Evolutionary conservation across 2,113 vertebrate species (phyloP).

Genomic region (Dryoscopus gambensis): DNA sequence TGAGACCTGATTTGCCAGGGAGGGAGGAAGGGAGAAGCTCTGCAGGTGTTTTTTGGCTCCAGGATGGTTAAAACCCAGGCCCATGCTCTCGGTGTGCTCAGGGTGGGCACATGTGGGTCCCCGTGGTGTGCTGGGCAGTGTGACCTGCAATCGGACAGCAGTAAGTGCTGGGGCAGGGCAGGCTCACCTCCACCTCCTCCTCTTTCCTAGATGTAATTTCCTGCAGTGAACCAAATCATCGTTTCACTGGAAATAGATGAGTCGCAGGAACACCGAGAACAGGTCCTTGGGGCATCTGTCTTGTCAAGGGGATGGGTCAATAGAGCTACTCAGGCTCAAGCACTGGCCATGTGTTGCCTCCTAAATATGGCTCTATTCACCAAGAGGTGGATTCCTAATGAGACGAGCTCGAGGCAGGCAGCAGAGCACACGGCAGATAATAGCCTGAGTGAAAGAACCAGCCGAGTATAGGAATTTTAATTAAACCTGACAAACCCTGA

Average conservation of each 20-base stretch:
- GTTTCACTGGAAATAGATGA: background rate
- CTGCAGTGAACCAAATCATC: background rate
- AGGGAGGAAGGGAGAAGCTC: background rate
- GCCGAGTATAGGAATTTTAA: background rate
- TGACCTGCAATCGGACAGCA: background rate
- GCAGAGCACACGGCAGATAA: background rate
- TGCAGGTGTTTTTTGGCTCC: background rate
- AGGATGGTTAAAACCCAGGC: background rate
- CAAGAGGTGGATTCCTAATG: background rate
- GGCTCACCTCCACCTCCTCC: background rate
- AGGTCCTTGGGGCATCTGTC: background rate
- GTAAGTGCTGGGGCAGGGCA: background rate
- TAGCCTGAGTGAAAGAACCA: background rate
- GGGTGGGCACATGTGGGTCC: background rate
- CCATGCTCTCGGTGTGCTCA: accelerated
- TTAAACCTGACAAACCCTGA: slow-evolving; percentile 19
- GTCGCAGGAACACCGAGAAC: background rate
- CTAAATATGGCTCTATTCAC: background rate
- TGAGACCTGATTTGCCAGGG: background rate
- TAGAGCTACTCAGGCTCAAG: background rate
- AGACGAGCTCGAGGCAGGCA: background rate
- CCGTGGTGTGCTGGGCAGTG: background rate
- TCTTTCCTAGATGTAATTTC: background rate
- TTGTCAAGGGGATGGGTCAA: background rate
- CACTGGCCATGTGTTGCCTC: background rate